Evolutionary conservation across 2,113 vertebrate species (phyloP), one percentile per base, ranked within the genome.

Genomic region (Neopipo cinnamomea): DNA sequence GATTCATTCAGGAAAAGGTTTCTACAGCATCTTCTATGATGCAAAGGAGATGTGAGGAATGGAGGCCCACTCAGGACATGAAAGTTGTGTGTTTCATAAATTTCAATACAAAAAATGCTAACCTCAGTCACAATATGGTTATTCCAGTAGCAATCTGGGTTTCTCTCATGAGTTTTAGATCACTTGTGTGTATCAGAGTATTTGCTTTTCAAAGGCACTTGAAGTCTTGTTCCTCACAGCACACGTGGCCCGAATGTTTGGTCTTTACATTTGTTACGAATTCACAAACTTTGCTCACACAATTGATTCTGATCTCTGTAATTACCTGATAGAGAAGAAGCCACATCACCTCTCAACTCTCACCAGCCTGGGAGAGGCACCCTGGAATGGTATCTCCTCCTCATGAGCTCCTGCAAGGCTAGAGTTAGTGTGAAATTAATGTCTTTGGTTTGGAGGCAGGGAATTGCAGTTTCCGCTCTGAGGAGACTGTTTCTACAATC

Each of bases 31-130:
- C 19, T 41, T 66, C 37, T 50, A 35, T 68, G 39, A 68, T 8
- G 5, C 10, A 12, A 27, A 46, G 63, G 39, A 39, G 27, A n/a
- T 7, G 11, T 1, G 21, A 93, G 56, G 39, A 67, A 23, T 10
- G 23, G 77, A 77, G 61, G 25, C 30, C 14, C 16, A 1, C 50
- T 62, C 12, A 6, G 61, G 59, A 75, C 12, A 5, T 5, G 10
- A n/a, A 55, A 63, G 52, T 23, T 35, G 8, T 5, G 9, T 20
- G 22, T 24, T 92, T 72, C 3, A 0, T 62, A 0, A 15, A 20
- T 85, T 50, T 81, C 14, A 84, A 58, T 25, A 61, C 14, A n/a
- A 65, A 65, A 63, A 91, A 37, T 14, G 22, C 24, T 39, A 41
- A n/a, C 33, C 46, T 66, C 39, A 47, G 46, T 37, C 20, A 41